Base-by-base conservation (phyloP, 2,888 invertebrate genomes). In the Platerodrilus igneus region DNA sequence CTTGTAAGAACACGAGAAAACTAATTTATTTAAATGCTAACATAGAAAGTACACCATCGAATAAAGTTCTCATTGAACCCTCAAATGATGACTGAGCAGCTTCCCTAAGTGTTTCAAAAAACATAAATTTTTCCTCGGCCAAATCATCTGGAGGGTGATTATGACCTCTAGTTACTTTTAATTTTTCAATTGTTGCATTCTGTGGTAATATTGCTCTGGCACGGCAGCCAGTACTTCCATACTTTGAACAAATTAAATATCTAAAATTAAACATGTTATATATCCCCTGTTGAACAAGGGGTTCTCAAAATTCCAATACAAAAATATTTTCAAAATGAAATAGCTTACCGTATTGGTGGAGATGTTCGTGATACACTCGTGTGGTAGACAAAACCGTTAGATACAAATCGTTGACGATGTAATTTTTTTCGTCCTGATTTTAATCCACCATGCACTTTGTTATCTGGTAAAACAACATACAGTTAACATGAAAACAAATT, bases 81-180 rank as follows among this genome's bases (percentile, higher is more conserved):
- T 35, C 20, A 4, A 33, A 23, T 14, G 37, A 33, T 1, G 41
- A 28, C n/a, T 41, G 40, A 1, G 43, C 39, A 7, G 37, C 35
- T 22, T 39, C 37, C 22, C 42, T 46, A 20, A 46, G 38, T 5
- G 42, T 36, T 20, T 32, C 39, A 14, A 42, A 37, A 22, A 46
- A 46, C 23, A 28, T 36, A 18, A 15, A 30, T 31, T 42, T 46
- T 6, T 46, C 46, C 33, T 49, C 47, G 6, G 51, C 38, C 2
- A 42, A 44, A 9, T 47, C 42, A 38, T 58, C 56, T 9, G 56
- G 56, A 2, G 58, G 58, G 44, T 58, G 58, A 45, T 56, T 58
- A 26, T 58, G 58, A 2, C 42, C 39, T 26, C 50, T 47, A 10
- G 53, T 55, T 13, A 56, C 48, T 28, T 47, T 47, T 9, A 58